Percentiles rank a stretch among this genome's conserved stretches.
These are phyloP conservation scores for Phrynosoma blainvillii DNA, from an alignment of 2,113 vertebrate species.

Conservation along the genomic window DNA sequence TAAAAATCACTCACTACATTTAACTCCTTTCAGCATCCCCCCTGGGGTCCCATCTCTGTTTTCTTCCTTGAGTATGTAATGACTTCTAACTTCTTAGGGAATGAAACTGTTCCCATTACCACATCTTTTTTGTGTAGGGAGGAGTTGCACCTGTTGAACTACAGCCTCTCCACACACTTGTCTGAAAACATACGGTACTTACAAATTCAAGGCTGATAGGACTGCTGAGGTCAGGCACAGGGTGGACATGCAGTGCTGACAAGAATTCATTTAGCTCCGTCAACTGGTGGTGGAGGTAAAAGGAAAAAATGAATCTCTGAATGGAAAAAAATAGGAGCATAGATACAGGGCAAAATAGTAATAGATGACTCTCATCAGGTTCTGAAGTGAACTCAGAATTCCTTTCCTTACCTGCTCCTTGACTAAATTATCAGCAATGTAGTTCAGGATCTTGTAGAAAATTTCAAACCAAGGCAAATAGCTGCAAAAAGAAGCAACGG, in stretches of 20 bases:
- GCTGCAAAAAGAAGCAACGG: conserved; percentile 65
- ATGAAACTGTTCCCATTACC: not conserved
- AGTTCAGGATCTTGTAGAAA: conserved; percentile 92
- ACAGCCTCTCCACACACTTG: not conserved
- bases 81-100: not conserved
- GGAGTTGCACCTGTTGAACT: not conserved
- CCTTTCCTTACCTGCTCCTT: conserved; percentile 83
- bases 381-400: not conserved
- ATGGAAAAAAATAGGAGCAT: not conserved
- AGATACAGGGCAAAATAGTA: not conserved
- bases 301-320: not conserved
- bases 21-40: not conserved
- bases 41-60: not conserved
- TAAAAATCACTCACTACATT: not conserved
- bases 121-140: not conserved
- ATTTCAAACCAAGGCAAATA: conserved; percentile 92
- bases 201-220: conserved; percentile 81
- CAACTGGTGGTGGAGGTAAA: conserved; percentile 67
- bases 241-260: conserved; percentile 74
- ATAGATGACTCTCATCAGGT: not conserved
- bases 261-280: conserved; percentile 80
- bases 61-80: no score
- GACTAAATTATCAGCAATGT: conserved; percentile 82
- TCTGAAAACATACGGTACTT: conserved; percentile 48
- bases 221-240: conserved; percentile 67